Conservation (phyloP, 1,140 invertebrate species). For the Druon quercuslanigerum region DNA sequence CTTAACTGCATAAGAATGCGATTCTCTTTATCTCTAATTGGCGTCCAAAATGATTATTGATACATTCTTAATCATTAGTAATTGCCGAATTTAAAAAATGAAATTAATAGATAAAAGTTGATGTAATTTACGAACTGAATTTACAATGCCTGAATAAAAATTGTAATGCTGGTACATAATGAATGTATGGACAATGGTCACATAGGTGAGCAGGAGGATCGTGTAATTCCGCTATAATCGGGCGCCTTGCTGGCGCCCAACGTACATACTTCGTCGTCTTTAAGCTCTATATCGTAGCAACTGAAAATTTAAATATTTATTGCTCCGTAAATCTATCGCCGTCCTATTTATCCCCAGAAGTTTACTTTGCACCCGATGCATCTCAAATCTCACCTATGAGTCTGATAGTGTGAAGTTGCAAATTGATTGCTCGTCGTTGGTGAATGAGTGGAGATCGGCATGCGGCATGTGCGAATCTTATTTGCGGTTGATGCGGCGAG, state of each 20-base stretch:
- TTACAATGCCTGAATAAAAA: background rate
- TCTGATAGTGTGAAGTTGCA: background rate
- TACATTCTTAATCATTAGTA: too few relatives aligned
- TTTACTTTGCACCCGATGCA: slow-evolving; percentile 25
- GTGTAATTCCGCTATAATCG: slow-evolving; percentile 57
- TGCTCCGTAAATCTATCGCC: slow-evolving; percentile 34
- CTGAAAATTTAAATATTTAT: slow-evolving; percentile 59
- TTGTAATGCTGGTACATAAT: background rate
- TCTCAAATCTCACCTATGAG: background rate
- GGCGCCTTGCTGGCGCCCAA: slow-evolving; percentile 62
- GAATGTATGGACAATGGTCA: slow-evolving; percentile 10
- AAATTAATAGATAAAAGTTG: too few relatives aligned
- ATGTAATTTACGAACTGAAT: background rate
- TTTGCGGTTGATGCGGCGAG: slow-evolving; percentile 9
- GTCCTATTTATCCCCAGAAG: slow-evolving; percentile 7
- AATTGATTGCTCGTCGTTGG: slow-evolving; percentile 25
- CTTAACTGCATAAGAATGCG: slow-evolving; percentile 7
- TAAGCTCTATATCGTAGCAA: slow-evolving; percentile 50
- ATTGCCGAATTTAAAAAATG: too few relatives aligned
- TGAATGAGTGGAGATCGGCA: slow-evolving; percentile 16
- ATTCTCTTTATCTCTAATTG: background rate
- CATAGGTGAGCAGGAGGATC: slow-evolving; percentile 46
- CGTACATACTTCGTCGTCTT: slow-evolving; percentile 53
- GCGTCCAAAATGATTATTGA: background rate
- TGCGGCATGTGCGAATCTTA: slow-evolving; percentile 7